Evolutionary conservation across 2,797 vertebrate species (phyloP).

Genomic region (Erpetoichthys calabaricus): DNA sequence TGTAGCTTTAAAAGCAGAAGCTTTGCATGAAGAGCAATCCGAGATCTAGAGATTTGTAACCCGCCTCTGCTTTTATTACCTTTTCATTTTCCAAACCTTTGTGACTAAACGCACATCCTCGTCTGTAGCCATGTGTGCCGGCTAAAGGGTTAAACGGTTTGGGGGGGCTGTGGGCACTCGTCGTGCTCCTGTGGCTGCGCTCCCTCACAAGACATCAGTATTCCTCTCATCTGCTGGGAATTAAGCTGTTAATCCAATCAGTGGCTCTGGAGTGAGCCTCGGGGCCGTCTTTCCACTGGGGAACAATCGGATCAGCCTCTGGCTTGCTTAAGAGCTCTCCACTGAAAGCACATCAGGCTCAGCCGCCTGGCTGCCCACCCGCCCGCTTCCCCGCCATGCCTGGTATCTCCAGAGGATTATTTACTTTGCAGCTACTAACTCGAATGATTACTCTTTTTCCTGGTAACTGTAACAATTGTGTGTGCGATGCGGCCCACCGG

Average conservation of each 20-base stretch:
- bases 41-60: too few relatives aligned
- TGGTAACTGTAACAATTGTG: too few relatives aligned
- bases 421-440: too few relatives aligned
- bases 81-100: too few relatives aligned
- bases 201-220: constrained; percentile 67
- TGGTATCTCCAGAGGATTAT: too few relatives aligned
- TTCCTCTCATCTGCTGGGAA: constrained; percentile 86
- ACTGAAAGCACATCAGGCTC: constrained; percentile 1
- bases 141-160: constrained; percentile 40
- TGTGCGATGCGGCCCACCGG: too few relatives aligned
- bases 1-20: too few relatives aligned
- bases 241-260: constrained; percentile 98
- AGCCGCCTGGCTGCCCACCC: neutral
- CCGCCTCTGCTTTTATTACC: too few relatives aligned
- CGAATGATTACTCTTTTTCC: too few relatives aligned
- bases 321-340: constrained; percentile 57
- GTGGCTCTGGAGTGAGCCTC: constrained; percentile 71
- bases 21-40: too few relatives aligned
- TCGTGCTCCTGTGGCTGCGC: constrained; percentile 56
- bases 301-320: constrained; percentile 76
- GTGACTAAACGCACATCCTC: too few relatives aligned
- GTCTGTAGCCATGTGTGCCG: constrained; percentile 1
- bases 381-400: neutral
- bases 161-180: constrained; percentile 48
- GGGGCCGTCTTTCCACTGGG: constrained; percentile 71